A percentile compares a stretch with the other conserved stretches of the same genome.
These are phyloP conservation scores for Acronicta alni DNA, from an alignment of 2,888 invertebrate genomes.

Conservation along the genomic window DNA sequence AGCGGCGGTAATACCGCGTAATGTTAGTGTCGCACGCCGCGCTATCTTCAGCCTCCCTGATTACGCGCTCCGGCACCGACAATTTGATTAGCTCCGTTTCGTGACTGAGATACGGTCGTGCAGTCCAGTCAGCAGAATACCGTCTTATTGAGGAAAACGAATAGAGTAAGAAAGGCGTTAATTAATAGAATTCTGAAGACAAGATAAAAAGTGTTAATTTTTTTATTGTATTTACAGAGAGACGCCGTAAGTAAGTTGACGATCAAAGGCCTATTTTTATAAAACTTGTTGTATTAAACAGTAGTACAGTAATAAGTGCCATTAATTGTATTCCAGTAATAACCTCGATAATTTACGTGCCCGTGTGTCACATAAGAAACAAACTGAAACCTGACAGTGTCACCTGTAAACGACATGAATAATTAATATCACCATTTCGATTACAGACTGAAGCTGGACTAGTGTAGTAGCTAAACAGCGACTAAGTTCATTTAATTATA, in stretches of 20 bases:
- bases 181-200: conserved; percentile 10
- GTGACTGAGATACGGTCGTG: conserved; percentile 39
- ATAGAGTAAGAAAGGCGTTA: conserved; percentile 2
- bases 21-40: conserved; percentile 60
- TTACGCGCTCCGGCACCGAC: conserved; percentile 61
- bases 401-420: conserved; percentile 48
- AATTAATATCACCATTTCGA: conserved; percentile 48
- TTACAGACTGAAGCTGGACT: conserved; percentile 6
- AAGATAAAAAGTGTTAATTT: not conserved
- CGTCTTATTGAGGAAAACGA: conserved; percentile 31
- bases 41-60: conserved; percentile 69
- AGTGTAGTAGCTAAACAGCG: not conserved
- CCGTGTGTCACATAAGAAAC: conserved; percentile 26
- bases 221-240: no score
- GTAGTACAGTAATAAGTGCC: not conserved
- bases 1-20: conserved; percentile 55
- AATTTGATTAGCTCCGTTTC: conserved; percentile 68
- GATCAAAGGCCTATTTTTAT: no score
- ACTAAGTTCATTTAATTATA: not conserved
- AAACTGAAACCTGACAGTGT: conserved; percentile 41
- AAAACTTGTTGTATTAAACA: no score
- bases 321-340: conserved; percentile 7
- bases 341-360: not conserved
- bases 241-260: no score
- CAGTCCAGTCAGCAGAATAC: conserved; percentile 13